These are phyloP conservation scores for Atherinosoma microstoma DNA, from an alignment of 2,797 vertebrate species.

Conservation along the genomic window DNA sequence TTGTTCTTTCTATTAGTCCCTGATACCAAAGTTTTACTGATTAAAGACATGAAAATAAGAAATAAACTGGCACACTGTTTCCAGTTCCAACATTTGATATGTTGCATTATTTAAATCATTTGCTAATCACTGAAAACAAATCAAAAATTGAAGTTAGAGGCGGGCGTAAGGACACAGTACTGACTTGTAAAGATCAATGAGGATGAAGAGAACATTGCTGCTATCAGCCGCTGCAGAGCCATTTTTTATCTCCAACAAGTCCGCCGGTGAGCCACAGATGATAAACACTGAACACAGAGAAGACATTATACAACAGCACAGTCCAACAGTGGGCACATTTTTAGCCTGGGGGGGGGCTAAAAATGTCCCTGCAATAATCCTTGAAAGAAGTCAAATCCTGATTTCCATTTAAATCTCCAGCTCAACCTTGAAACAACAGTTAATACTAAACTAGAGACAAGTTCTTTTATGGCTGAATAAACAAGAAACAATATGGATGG, in stretches of 20 bases:
- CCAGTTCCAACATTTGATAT: too few relatives aligned
- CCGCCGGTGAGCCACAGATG: slow-evolving; percentile 86
- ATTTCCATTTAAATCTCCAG: slow-evolving; percentile 13
- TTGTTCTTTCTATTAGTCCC: background rate
- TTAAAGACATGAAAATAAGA: background rate
- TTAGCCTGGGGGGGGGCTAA: background rate
- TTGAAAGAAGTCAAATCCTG: background rate
- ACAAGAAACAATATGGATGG: background rate
- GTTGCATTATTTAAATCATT: background rate
- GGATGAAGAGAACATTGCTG: slow-evolving; percentile 85
- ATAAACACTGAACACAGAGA: slow-evolving; percentile 87
- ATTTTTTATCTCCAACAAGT: slow-evolving; percentile 72
- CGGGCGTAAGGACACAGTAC: slow-evolving; percentile 49
- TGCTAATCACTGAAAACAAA: background rate
- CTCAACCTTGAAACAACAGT: slow-evolving; percentile 41
- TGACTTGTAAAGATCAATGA: slow-evolving; percentile 96
- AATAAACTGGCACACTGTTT: too few relatives aligned
- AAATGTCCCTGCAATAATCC: background rate
- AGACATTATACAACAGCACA: background rate
- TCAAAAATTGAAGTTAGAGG: background rate
- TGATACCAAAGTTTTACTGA: background rate
- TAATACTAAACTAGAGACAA: slow-evolving; percentile 30
- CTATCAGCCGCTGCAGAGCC: slow-evolving; percentile 58
- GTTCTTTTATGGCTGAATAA: background rate
- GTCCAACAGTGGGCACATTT: background rate